Conservation (phyloP, 2,113 vertebrate genomes). For the Brachypodius melanocephalos region DNA sequence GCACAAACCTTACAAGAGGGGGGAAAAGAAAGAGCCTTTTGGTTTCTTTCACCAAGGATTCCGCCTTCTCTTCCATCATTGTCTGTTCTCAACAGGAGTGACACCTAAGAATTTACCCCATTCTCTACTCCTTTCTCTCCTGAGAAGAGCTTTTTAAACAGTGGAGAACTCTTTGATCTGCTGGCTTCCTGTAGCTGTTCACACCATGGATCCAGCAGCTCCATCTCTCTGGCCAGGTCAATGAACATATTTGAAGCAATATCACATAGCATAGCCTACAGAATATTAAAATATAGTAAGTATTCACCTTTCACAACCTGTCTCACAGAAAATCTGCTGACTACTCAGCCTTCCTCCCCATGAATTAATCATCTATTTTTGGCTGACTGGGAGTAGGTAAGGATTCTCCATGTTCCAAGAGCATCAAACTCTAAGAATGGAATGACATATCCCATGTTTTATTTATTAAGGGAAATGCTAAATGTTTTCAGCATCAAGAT, state of each 20-base stretch:
- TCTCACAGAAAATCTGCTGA: not conserved
- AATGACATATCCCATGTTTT: not conserved
- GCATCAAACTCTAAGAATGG: not conserved
- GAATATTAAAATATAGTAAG: not conserved
- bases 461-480: not conserved
- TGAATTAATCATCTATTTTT: not conserved
- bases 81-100: not conserved
- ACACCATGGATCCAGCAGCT: not conserved
- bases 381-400: not conserved
- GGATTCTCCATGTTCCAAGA: not conserved
- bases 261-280: not conserved
- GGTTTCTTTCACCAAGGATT: not conserved
- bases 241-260: not conserved
- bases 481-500: not conserved
- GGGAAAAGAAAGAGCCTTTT: not conserved
- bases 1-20: not conserved
- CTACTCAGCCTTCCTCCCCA: not conserved
- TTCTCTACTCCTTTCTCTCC: not conserved
- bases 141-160: constrained; percentile 1
- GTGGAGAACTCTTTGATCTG: constrained; percentile 15
- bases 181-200: not conserved
- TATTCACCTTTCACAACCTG: not conserved
- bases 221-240: constrained; percentile 4
- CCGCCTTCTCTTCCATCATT: not conserved
- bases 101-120: not conserved